Conservation (phyloP, 2,113 vertebrate genomes). For the Rana temporaria region DNA sequence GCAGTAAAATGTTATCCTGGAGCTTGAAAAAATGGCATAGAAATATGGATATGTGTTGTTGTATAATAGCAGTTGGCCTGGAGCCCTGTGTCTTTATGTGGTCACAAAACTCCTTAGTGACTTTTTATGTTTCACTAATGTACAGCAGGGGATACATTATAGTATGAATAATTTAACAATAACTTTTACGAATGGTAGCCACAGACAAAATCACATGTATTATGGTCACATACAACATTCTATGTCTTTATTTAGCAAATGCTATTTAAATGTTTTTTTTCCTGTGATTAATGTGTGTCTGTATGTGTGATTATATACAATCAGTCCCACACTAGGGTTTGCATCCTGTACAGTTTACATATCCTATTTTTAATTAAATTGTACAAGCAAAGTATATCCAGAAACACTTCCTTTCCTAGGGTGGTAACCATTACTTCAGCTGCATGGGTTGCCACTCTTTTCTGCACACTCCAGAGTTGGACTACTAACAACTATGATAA, state of each 20-base stretch:
- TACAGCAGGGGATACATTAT: constrained; percentile 18
- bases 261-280: neutral
- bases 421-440: no score
- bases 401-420: no score
- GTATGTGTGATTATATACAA: no score
- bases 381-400: no score
- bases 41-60: neutral
- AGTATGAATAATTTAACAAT: constrained; percentile 22
- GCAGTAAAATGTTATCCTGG: no score
- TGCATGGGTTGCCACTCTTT: no score
- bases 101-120: neutral
- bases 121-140: constrained; percentile 9
- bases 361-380: no score
- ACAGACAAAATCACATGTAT: neutral
- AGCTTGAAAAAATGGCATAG: no score
- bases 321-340: no score
- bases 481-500: no score
- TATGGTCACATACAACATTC: neutral
- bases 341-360: no score
- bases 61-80: neutral
- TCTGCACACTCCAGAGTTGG: no score
- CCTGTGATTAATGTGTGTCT: neutral
- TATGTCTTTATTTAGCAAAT: neutral
- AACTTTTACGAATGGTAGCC: neutral
- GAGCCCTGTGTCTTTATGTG: neutral